These are phyloP conservation scores for Pseudois nayaur DNA, from an alignment of 2,113 vertebrate genomes.

Conservation along the genomic window DNA sequence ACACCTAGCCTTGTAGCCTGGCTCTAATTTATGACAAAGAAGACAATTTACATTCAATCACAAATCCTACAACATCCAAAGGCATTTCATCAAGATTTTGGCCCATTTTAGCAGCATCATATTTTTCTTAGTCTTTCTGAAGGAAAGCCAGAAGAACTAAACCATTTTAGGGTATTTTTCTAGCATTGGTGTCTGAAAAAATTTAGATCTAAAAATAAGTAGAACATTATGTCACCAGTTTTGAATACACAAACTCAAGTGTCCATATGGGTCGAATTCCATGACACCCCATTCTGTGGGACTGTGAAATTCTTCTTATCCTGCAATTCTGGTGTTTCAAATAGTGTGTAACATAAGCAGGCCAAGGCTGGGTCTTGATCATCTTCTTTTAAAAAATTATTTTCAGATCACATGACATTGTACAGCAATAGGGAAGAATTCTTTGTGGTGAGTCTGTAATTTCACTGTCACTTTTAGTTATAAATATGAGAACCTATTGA, in stretches of 20 bases:
- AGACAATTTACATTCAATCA: constrained; percentile 1
- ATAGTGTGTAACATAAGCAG: not conserved
- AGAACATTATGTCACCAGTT: constrained; percentile 50
- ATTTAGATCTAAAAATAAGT: constrained; percentile 58
- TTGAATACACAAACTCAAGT: constrained; percentile 8
- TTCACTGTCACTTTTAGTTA: not conserved
- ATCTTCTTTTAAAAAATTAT: not conserved
- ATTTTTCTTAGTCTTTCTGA: constrained; percentile 65
- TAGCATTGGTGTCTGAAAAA: constrained; percentile 36
- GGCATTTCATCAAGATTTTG: constrained; percentile 43
- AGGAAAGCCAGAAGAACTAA: constrained; percentile 64
- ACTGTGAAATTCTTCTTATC: not conserved
- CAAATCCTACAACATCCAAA: constrained; percentile 1
- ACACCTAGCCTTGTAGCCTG: not conserved
- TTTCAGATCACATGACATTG: not conserved
- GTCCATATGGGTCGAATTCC: not conserved
- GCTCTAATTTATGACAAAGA: constrained; percentile 13
- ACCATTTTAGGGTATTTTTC: constrained; percentile 55
- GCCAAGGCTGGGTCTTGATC: not conserved
- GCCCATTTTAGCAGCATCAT: constrained; percentile 18
- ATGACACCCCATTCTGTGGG: not conserved
- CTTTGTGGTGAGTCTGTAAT: not conserved
- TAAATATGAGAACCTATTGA: not conserved
- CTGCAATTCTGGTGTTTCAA: not conserved
- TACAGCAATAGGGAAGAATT: not conserved